Evolutionary conservation across 2,888 invertebrate genomes (phyloP), one percentile per base, ranked within the genome.

Genomic region (Sisyra nigra): DNA sequence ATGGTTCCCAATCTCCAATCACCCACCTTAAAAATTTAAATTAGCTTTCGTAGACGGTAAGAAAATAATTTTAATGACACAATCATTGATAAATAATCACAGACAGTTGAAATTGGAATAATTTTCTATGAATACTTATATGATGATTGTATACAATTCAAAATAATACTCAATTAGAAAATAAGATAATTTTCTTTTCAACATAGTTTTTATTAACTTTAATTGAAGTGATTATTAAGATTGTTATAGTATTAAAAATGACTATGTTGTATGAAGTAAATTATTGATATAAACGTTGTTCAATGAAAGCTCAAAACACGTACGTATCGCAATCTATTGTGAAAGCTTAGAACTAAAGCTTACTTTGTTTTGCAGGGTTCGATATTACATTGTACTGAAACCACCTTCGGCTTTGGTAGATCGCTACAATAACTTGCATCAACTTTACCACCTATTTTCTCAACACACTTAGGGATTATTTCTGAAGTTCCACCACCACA

Each of bases 1-100:
- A 79, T 45, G 66, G 65, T 48, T 74, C 71, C 77, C 76, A 78
- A 41, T 70, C 69, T 6, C 76, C 76, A 3, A 68, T 62, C 55
- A 72, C 68, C 76, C 77, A 77, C 55, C 76, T 75, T 47, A 5
- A 47, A 41, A 35, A 38, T 24, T 31, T 33, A 42, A 41, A 13
- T 18, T 36, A 5, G 15, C 24, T 24, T 41, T 2, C 15, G 11
- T 18, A 41, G 40, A 30, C 45, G 30, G 36, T 24, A 13, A 14
- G 14, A 36, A n/a, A 43, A 6, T 15, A 44, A 42, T 9, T 11
- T 38, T 8, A 8, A 18, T 15, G 18, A 15, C 17, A 38, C 13
- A 5, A 10, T 38, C 2, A 5, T 3, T 14, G 34, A 34, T 34
- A 11, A 34, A 3, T 14, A 8, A n/a, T n/a, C 6, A 14, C n/a